These are phyloP conservation scores for Beris morrisii DNA, from an alignment of 2,888 invertebrate genomes.

Conservation along the genomic window DNA sequence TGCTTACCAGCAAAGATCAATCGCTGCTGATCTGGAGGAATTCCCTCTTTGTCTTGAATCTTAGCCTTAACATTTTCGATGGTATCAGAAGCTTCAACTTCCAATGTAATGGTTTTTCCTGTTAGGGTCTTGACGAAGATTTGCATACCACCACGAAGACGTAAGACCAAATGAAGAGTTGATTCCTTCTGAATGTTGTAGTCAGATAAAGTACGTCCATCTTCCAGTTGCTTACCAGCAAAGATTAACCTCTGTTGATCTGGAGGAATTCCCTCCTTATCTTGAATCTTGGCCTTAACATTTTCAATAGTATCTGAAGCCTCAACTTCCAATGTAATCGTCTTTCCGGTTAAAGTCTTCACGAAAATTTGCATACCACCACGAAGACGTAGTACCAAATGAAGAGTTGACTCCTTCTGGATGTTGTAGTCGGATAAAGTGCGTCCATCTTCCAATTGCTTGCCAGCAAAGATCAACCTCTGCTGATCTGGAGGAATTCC, in stretches of 20 bases:
- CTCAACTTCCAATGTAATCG: constrained; percentile 26
- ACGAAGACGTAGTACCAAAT: constrained; percentile 31
- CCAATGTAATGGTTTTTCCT: constrained; percentile 29
- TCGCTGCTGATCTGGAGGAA: constrained; percentile 32
- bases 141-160: constrained; percentile 34
- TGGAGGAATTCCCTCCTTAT: constrained; percentile 22
- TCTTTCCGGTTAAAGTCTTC: constrained; percentile 27
- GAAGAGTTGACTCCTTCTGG: constrained; percentile 30
- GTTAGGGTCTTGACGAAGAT: constrained; percentile 33
- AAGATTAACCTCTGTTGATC: constrained; percentile 48
- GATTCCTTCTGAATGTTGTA: constrained; percentile 35
- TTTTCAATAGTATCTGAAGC: constrained; percentile 24
- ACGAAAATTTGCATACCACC: constrained; percentile 34
- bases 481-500: constrained; percentile 33
- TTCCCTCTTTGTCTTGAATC: constrained; percentile 30
- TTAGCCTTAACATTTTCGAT: constrained; percentile 32
- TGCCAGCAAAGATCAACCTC: constrained; percentile 30
- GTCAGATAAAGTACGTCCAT: constrained; percentile 86
- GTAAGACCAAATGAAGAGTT: constrained; percentile 30
- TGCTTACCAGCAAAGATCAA: constrained; percentile 30
- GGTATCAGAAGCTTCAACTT: constrained; percentile 30
- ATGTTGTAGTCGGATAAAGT: constrained; percentile 32
- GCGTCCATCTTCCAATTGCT: constrained; percentile 31
- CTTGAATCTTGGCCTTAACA: constrained; percentile 28
- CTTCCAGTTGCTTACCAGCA: constrained; percentile 76